Base-by-base conservation (phyloP, 1,140 invertebrate species). In the Andrena cerasifolii region DNA sequence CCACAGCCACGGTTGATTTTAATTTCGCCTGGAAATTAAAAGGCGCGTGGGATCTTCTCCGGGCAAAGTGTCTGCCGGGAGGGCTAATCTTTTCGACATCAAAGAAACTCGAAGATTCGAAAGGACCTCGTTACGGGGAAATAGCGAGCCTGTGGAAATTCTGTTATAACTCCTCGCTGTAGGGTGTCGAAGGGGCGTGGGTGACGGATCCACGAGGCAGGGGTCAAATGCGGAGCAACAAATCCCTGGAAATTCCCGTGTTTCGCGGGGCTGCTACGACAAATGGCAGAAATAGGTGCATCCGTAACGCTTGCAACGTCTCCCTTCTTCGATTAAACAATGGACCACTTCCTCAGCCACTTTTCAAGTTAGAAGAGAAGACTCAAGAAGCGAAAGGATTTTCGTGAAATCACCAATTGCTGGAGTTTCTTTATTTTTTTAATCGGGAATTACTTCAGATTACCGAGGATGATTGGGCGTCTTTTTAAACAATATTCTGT, bases 31-130 rank as follows among this genome's bases (percentile, higher is more conserved):
- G 8, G 65, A 53, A 58, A 71, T 47, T 58, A 43, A 58, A 58
- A 58, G 67, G 16, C 31, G 18, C 28, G 49, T 40, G 7, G 67
- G 6, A n/a, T 28, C 24, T 45, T 59, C 18, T 59, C 3, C 7
- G 4, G 3, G 53, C 12, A 33, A 40, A 40, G 40, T 43, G 26
- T n/a, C 12, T 28, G 14, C n/a, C 56, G 12, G 49, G 14, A 40
- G 21, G 49, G 45, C 43, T n/a, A 61, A 72, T 51, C 70, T 51
- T 73, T 62, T 62, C 70, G 28, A 59, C 18, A 73, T 73, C 70
- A 73, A 59, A 73, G 45, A 62, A 24, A 5, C 56, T 24, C 54
- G 45, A 62, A 40, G 45, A 62, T 49, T 59, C 70, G 47, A 62
- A 62, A 51, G 31, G 21, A 73, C 58, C 70, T 73, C 70, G 58